Base-by-base conservation (phyloP, 2,888 invertebrate genomes). In the Polydrusus cervinus region DNA sequence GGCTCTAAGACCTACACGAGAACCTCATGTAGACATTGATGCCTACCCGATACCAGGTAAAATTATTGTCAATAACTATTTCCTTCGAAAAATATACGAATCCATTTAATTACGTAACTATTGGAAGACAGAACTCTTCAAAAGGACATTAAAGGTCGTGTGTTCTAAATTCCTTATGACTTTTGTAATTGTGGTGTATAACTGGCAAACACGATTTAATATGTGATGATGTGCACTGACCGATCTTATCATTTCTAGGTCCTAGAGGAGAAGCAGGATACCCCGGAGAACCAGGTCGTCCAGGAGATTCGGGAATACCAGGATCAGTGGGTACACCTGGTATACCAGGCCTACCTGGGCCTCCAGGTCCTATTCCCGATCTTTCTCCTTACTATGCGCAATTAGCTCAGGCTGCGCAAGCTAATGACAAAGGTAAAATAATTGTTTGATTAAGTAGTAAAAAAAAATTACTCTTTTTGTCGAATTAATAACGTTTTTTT, bases 381-480 rank as follows among this genome's bases (percentile, higher is more conserved):
- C 91, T 94, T 30, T 90, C 93, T n/a, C 87, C 90, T 18, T 95
- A 95, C 84, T 90, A 94, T 80, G 91, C 93, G 78, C 94, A 94
- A 87, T 86, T 96, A 78, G 92, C 94, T 0, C 88, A 92, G 40
- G 89, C 92, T 8, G 91, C 93, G 82, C 90, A 91, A 1, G 92
- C 92, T 70, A 89, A 90, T 9, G 95, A 96, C 81, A 96, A 96
- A 86, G 95, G 95, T 53, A 55, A 34, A 16, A 43, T 13, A 14
- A 16, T 40, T 9, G n/a, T n/a, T n/a, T 43, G 30, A 30, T 30
- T 30, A 30, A 7, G 30, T 30, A 40, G 7, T 40, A 8, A 10
- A 40, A 40, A 9, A n/a, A n/a, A n/a, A n/a, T n/a, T n/a, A n/a
- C n/a, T n/a, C n/a, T n/a, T n/a, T n/a, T n/a, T n/a, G n/a, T n/a